phyloP scores from a whole-genome alignment of 2,113 vertebrate genomes.

The Manacus vitellinus region DNA sequence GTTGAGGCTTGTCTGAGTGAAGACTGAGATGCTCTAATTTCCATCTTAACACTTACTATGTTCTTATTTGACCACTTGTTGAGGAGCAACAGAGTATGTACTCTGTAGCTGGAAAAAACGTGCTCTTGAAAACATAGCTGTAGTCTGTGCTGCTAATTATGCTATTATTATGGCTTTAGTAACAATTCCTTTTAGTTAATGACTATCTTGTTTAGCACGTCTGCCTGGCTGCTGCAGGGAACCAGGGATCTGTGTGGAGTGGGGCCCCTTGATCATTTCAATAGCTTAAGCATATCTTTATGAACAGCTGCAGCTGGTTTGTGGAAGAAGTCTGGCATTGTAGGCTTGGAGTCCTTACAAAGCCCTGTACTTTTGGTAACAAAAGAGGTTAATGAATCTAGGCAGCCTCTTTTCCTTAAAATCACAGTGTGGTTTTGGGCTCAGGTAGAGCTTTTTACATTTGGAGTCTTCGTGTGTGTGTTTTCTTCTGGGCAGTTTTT shows the following conservation, averaged over 20 bases:
- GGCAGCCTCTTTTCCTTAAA: background rate
- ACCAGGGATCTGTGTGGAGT: background rate
- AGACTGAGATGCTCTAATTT: background rate
- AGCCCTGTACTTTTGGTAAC: background rate
- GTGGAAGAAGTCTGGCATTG: background rate
- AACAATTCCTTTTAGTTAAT: background rate
- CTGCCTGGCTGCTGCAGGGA: background rate
- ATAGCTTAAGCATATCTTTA: background rate
- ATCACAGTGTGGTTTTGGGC: background rate
- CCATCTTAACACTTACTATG: fast-evolving
- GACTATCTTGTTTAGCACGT: background rate
- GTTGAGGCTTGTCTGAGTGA: background rate
- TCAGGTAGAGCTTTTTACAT: background rate
- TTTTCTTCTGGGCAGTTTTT: background rate
- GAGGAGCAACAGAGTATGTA: background rate
- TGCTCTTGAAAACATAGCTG: background rate
- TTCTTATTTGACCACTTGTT: background rate
- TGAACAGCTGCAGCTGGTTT: background rate
- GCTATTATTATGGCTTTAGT: background rate
- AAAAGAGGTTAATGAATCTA: background rate
- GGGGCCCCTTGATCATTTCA: background rate
- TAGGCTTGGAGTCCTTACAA: background rate
- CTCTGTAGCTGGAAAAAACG: background rate
- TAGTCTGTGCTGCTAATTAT: background rate
- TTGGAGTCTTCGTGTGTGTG: background rate